These are phyloP conservation scores for Caenorhabditis elegans DNA, from an alignment of 1,140 invertebrate genomes.

Conservation along the genomic window WBcel235 BX284602.5:6145001-6145500, in stretches of 20 bases:
- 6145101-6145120: no score
- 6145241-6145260: neutral
- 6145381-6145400: conserved; percentile 16
- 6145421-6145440: neutral
- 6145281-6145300: no score
- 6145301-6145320: neutral
- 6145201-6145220: conserved; percentile 3
- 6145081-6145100: no score
- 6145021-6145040: no score
- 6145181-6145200: neutral
- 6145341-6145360: neutral
- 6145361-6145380: neutral
- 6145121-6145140: no score
- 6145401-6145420: neutral
- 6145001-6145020: no score
- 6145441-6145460: neutral
- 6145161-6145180: no score
- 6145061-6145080: no score
- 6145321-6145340: neutral
- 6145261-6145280: neutral
- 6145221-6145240: neutral
- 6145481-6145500: conserved; percentile 12
- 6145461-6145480: neutral
- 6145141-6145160: no score
- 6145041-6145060: no score